Evolutionary conservation across 2,888 invertebrate species (phyloP).

Genomic region (Nudaria mundana): DNA sequence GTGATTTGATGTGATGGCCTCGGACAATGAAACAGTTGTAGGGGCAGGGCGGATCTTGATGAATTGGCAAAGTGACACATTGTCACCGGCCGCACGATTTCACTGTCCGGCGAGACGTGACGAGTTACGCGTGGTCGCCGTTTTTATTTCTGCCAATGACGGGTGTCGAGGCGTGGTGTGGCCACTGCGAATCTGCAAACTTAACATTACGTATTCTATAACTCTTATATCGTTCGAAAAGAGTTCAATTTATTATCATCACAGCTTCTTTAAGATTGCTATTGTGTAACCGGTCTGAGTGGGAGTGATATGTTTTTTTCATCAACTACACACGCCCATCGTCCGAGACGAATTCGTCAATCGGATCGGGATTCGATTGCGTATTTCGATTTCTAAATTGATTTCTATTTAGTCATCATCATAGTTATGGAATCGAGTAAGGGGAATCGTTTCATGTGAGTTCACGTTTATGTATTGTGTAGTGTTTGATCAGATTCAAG

Average conservation of each 20-base stretch:
- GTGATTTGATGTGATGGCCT: constrained; percentile 6
- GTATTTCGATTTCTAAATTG: constrained; percentile 55
- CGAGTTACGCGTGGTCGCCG: constrained; percentile 79
- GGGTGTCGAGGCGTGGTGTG: constrained; percentile 78
- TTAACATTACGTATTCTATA: constrained; percentile 33
- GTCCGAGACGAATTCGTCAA: constrained; percentile 58
- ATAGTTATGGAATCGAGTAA: constrained; percentile 11
- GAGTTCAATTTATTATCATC: constrained; percentile 44
- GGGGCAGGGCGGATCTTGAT: constrained; percentile 39
- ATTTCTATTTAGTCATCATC: constrained; percentile 37
- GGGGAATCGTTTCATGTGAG: constrained; percentile 14
- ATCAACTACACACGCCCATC: constrained; percentile 71
- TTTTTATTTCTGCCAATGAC: constrained; percentile 82
- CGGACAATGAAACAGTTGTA: constrained; percentile 17
- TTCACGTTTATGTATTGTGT: constrained; percentile 17
- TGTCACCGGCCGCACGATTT: constrained; percentile 78
- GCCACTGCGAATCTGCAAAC: constrained; percentile 54
- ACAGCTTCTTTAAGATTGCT: constrained; percentile 41
- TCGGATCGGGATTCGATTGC: constrained; percentile 43
- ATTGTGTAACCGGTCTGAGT: constrained; percentile 61
- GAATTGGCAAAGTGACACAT: constrained; percentile 64
- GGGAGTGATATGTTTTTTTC: constrained; percentile 79
- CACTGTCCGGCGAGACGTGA: constrained; percentile 77
- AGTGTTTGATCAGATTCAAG: constrained; percentile 51
- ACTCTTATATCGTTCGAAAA: constrained; percentile 47